Conservation (phyloP, 2,888 invertebrate genomes). For the Cremastinae sp. region DNA sequence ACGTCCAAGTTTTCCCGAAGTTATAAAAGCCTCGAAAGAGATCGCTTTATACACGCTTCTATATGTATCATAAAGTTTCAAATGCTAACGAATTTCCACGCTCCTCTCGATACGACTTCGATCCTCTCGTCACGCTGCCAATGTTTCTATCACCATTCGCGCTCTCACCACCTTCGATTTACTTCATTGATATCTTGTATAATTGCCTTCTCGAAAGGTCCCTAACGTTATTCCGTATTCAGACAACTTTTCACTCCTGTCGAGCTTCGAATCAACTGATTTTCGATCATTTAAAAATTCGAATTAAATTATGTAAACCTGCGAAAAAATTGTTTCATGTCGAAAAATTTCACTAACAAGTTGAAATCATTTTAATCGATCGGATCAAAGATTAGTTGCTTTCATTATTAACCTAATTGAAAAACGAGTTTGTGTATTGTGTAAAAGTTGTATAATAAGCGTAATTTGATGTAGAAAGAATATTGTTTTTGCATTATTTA, state of each 20-base stretch:
- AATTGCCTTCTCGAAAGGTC: slow-evolving; percentile 63
- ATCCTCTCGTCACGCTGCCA: slow-evolving; percentile 40
- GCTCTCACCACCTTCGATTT: slow-evolving; percentile 61
- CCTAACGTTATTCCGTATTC: slow-evolving; percentile 60
- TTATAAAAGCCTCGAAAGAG: slow-evolving; percentile 13
- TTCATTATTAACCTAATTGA: no score
- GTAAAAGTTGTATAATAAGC: no score
- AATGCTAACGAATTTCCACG: slow-evolving; percentile 47
- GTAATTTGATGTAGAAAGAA: no score
- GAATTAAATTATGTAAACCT: no score
- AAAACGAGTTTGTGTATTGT: no score
- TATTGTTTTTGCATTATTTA: no score
- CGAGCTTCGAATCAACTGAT: slow-evolving; percentile 7
- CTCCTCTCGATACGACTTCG: slow-evolving; percentile 38
- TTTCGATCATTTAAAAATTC: neutral
- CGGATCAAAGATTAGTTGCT: no score
- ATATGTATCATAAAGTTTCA: slow-evolving; percentile 33
- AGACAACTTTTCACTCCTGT: slow-evolving; percentile 14
- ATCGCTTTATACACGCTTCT: slow-evolving; percentile 4
- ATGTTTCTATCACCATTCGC: slow-evolving; percentile 32
- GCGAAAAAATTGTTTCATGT: no score
- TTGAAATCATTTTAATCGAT: no score
- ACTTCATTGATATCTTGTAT: slow-evolving; percentile 58
- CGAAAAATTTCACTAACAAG: no score
- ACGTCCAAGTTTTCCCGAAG: slow-evolving; percentile 21